These are phyloP conservation scores for Gallinago solitaria DNA, from an alignment of 2,797 vertebrate species.

Conservation along the genomic window DNA sequence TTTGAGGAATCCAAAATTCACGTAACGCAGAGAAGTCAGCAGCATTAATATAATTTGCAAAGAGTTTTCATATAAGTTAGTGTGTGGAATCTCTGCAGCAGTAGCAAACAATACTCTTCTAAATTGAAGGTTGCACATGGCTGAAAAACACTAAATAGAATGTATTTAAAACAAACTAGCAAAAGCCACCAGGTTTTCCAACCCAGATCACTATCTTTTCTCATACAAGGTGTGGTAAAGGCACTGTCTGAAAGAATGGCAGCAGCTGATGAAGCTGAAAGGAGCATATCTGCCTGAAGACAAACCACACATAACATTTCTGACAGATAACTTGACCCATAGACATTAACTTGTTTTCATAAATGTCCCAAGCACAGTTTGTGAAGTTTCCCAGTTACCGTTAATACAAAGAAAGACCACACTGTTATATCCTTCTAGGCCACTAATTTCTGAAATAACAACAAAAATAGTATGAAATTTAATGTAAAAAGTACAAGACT, in stretches of 20 bases:
- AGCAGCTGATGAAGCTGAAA: background rate
- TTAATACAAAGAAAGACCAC: background rate
- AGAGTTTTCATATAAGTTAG: background rate
- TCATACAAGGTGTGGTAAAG: background rate
- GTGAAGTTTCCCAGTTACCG: background rate
- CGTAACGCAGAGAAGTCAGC: background rate
- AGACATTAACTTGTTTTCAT: background rate
- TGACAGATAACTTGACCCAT: background rate
- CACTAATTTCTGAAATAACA: background rate
- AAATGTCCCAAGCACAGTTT: background rate
- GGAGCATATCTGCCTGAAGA: background rate
- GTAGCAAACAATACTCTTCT: background rate
- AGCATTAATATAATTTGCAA: background rate
- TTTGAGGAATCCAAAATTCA: background rate
- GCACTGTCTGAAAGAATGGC: background rate
- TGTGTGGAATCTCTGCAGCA: background rate
- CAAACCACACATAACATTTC: background rate
- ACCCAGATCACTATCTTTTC: background rate
- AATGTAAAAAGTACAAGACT: background rate
- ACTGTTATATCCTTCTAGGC: background rate
- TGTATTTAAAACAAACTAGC: background rate
- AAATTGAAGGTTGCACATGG: background rate
- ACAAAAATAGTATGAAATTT: background rate
- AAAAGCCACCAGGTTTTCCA: background rate
- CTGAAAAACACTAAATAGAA: background rate